Evolutionary conservation across 2,797 vertebrate genomes (phyloP), one percentile per base, ranked within the genome.

Genomic region (Corythornis leucogaster): DNA sequence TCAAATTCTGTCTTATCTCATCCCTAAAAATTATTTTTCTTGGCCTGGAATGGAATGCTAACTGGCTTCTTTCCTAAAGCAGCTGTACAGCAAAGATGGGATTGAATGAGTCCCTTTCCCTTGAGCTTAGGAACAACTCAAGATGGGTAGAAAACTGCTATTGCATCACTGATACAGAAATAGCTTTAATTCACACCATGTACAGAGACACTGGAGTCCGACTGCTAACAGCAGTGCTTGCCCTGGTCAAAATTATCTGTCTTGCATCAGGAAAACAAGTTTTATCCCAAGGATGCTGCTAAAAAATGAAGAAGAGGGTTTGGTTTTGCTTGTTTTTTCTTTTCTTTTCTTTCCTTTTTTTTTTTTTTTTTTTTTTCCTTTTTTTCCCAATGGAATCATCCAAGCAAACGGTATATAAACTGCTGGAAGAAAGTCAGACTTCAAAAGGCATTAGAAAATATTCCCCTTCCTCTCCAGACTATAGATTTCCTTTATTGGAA

Each of bases 21-120:
- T 92, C 80, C 90, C 61, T 80, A 71, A 90, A 95, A 92, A 62
- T 89, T 93, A 94, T 94, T 96, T 94, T 89, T 92, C 90, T 95
- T 94, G 95, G 96, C 90, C 40, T 21, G 9, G 88, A 54, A 69
- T 42, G 43, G 88, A 89, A 40, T 38, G 6, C 33, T 68, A 45
- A 84, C 91, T 96, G 91, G 92, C 94, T 94, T 82, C 58, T 87
- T 90, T 96, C 93, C 94, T 92, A 89, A 92, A 92, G 88, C 93
- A 94, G 91, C 93, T 92, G 91, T 74, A n/a, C 64, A 90, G 86
- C 38, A 69, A 85, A 66, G 43, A 92, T 82, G 88, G 68, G 86
- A 90, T 81, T 85, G 83, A 93, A 87, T 31, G 51, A 92, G 35
- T 20, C 22, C 61, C 66, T 75, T 80, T 94, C 89, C 81, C 80